Percentiles rank a stretch among this genome's conserved stretches.
phyloP scores from a whole-genome alignment of 2,888 invertebrate species.

The Ichneumoninae sp. region DNA sequence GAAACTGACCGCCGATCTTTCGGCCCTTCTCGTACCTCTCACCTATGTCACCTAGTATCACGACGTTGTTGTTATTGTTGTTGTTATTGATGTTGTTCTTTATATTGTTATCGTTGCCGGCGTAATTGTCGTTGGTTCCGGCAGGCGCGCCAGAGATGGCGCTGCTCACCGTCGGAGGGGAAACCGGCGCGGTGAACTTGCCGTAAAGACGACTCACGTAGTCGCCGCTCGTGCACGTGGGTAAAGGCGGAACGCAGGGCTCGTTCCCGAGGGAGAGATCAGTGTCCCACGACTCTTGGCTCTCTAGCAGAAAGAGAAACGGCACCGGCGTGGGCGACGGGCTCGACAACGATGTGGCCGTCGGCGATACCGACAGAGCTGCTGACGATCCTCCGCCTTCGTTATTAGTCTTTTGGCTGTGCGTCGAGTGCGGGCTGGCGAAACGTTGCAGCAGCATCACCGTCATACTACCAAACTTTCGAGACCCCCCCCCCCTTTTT shows the following conservation, averaged over 20 bases:
- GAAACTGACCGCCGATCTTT: slow-evolving; percentile 44
- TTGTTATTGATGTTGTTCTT: slow-evolving; percentile 69
- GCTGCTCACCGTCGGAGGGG: slow-evolving; percentile 56
- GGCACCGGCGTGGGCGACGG: slow-evolving; percentile 73
- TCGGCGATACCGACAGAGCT: slow-evolving; percentile 46
- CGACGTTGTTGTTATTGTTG: slow-evolving; percentile 62
- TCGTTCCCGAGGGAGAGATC: slow-evolving; percentile 48
- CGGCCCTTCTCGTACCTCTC: slow-evolving; percentile 48
- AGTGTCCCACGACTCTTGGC: slow-evolving; percentile 71
- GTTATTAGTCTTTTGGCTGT: slow-evolving; percentile 79
- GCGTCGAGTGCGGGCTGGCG: slow-evolving; percentile 83
- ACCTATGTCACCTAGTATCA: slow-evolving; percentile 61
- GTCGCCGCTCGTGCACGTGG: slow-evolving; percentile 45
- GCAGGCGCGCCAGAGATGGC: slow-evolving; percentile 29
- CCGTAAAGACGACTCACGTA: slow-evolving; percentile 44
- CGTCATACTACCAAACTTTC: slow-evolving; percentile 83
- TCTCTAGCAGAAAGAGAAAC: slow-evolving; percentile 80
- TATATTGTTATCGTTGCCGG: slow-evolving; percentile 64
- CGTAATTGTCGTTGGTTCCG: slow-evolving; percentile 50
- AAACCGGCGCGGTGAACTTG: slow-evolving; percentile 27
- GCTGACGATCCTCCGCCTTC: slow-evolving; percentile 71
- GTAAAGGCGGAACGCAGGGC: slow-evolving; percentile 27
- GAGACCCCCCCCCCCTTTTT: slow-evolving; percentile 62
- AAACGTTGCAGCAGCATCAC: slow-evolving; percentile 85
- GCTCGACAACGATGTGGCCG: slow-evolving; percentile 61